Conservation (phyloP, 2,113 vertebrate species). For the Nothocercus nigrocapillus region DNA sequence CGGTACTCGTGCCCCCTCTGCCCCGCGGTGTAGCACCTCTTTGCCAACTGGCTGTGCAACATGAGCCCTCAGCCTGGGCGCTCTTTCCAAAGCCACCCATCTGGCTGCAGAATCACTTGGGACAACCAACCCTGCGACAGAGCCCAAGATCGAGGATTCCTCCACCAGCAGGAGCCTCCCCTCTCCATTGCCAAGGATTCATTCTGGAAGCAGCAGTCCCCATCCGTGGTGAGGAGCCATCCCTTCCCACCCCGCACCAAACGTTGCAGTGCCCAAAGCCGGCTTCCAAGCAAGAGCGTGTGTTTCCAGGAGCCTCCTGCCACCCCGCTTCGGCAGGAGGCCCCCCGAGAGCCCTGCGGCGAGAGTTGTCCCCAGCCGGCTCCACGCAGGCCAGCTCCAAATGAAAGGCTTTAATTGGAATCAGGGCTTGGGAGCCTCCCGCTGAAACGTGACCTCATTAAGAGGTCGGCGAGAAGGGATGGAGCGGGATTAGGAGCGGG, state of each 20-base stretch:
- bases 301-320: background rate
- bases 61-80: background rate
- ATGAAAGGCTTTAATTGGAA: constrained; percentile 33
- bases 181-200: background rate
- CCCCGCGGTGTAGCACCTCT: background rate
- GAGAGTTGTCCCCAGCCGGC: constrained; percentile 17
- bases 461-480: background rate
- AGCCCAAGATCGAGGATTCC: background rate
- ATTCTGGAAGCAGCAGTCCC: background rate
- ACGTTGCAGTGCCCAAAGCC: background rate
- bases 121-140: background rate
- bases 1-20: background rate
- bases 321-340: accelerated
- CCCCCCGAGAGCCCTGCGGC: background rate
- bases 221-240: background rate
- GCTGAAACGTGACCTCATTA: background rate
- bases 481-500: background rate
- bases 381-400: accelerated
- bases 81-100: background rate
- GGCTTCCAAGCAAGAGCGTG: background rate
- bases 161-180: background rate
- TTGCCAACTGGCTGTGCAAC: background rate
- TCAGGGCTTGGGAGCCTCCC: constrained; percentile 1
- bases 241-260: accelerated
- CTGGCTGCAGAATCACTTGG: background rate